Evolutionary conservation across 2,888 invertebrate species (phyloP), one percentile per base, ranked within the genome.

Genomic region (Liposcelis brunnea): DNA sequence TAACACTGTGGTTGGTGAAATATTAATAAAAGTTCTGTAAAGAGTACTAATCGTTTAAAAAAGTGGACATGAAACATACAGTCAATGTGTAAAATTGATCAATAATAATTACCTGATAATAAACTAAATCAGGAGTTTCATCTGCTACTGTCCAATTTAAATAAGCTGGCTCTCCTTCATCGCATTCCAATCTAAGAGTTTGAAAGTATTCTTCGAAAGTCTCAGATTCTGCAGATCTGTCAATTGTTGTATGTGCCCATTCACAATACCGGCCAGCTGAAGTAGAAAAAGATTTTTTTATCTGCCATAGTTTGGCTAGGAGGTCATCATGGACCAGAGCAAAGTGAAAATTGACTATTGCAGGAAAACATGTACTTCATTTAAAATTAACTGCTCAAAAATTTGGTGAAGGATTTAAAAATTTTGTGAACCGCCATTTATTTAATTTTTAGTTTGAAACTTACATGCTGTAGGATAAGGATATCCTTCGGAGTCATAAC

Each of bases 141-240:
- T 74, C 66, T 1, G 80, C 77, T 31, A 91, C 90, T 1, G 84
- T 86, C 89, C 90, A 91, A 59, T 78, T 76, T 44, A 90, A 70
- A 47, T 71, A 65, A 1, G 77, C 84, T 0, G 86, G 76, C 47
- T 81, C 78, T 0, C 86, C 86, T 1, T 73, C 70, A 31, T 77
- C 75, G 56, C 90, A 91, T 50, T 77, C 75, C 53, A 85, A 66
- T 52, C 74, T 69, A 43, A 91, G 64, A 0, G 87, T 86, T 52
- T 74, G 69, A 64, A 77, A 74, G 63, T 78, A 90, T 11, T 77
- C 77, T 51, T 79, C 76, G 57, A 90, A 89, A 0, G 81, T 80
- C 49, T 76, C 76, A 0, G 75, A 77, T 44, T 74, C 71, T 2
- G 70, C 66, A 2, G 83, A 76, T 58, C 72, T 76, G 64, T 90